Conservation (phyloP, 1,140 invertebrate species). For the Piezodorus guildinii region DNA sequence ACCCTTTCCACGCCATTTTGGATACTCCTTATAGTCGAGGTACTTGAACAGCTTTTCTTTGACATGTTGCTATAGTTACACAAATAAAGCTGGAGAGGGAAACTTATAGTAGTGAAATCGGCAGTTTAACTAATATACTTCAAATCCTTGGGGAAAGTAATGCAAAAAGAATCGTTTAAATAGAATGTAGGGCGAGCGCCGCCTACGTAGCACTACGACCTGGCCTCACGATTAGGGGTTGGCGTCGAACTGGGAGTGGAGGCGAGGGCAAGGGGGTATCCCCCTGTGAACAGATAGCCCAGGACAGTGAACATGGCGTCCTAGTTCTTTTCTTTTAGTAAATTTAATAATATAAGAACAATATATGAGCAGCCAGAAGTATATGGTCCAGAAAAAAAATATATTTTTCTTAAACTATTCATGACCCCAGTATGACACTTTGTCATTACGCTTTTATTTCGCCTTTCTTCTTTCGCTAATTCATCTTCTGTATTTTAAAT, state of each 20-base stretch:
- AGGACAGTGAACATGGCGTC: conserved; percentile 13
- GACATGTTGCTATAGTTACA: neutral
- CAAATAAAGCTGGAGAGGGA: neutral
- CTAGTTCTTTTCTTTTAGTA: neutral
- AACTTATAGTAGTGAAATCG: neutral
- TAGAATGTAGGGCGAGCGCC: conserved; percentile 5
- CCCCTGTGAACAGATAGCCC: conserved; percentile 4
- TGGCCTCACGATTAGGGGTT: neutral
- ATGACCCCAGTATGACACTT: too few relatives aligned
- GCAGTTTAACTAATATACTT: neutral
- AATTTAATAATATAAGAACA: too few relatives aligned
- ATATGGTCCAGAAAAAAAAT: too few relatives aligned
- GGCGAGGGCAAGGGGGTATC: neutral
- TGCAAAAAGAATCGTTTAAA: neutral
- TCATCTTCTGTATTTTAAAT: too few relatives aligned
- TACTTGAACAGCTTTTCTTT: conserved; percentile 3
- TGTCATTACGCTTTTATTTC: too few relatives aligned
- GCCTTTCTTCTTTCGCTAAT: too few relatives aligned
- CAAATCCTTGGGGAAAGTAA: neutral
- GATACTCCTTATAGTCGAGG: neutral
- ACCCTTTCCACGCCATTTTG: conserved; percentile 13
- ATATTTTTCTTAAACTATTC: too few relatives aligned
- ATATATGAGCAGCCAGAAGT: too few relatives aligned
- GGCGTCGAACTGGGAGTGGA: conserved; percentile 16
- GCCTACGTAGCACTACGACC: conserved; percentile 16